Base-by-base conservation (phyloP, 1,140 invertebrate genomes). In the Agrilus planipennis region DNA sequence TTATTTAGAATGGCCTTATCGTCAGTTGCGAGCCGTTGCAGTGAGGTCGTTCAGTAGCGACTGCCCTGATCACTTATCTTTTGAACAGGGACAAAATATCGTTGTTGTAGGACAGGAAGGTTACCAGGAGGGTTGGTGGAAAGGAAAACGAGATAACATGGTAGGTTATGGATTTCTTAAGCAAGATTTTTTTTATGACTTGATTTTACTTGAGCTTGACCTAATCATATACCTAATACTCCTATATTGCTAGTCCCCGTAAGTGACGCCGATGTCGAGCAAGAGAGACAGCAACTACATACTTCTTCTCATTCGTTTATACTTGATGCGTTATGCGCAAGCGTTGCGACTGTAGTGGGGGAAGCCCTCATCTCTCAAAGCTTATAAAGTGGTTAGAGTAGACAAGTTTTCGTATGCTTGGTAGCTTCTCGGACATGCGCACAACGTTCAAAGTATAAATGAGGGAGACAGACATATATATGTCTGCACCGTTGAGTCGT, bases 41-140 rank as follows among this genome's bases (percentile, higher is more conserved):
- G 60, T 84, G 4, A 83, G 79, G 52, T 80, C 84, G 60, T 85
- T 79, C 56, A 71, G 76, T 16, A 77, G 79, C 2, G 67, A 70
- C 32, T 83, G 89, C 54, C 65, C 72, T 7, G 79, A 83, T 55
- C 84, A 91, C 58, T 63, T 93, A 37, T 76, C 76, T 34, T 61
- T 93, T 34, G 72, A 74, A 39, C 75, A 78, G 30, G 88, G 87
- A 11, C 83, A 85, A 54, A 72, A 78, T 53, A 75, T 94, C 20
- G 47, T 47, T 32, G 39, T 59, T 14, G 46, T 57, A 16, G 47
- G 53, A 12, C 50, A 56, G 42, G 57, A 59, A 35, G 57, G 57
- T 19, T 59, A 57, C 28, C 41, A 47, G 27, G 54, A 57, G 19
- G 55, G 53, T 15, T 59, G 52, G 52, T 57, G 53, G 53, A 59